Evolutionary conservation across 2,888 invertebrate genomes (phyloP), one percentile per base, ranked within the genome.

Genomic region (Augochlorella aurata): DNA sequence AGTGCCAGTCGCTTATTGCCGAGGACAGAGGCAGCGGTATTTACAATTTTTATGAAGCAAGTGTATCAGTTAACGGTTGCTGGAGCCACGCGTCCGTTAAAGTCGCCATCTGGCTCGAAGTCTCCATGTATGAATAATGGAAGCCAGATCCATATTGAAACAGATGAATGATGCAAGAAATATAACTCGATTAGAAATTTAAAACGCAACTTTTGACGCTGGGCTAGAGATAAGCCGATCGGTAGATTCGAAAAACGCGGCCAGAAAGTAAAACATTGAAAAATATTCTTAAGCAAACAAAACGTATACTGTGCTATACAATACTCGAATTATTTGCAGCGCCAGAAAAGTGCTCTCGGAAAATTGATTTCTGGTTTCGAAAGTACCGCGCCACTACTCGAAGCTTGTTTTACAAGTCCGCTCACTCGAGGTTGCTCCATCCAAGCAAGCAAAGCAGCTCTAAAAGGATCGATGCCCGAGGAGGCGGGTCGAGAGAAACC

Each of bases 141-240:
- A 81, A 70, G 5, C 16, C 18, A 14, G 38, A 73, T 79, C 68
- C 81, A 74, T 69, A 70, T 74, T 74, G 52, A 68, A 79, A 63
- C 45, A n/a, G 29, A 80, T 80, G 81, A 81, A 81, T 80, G 80
- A 80, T 80, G 80, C 54, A 80, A 50, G 44, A 50, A 61, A 50
- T 66, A 65, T 81, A 81, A 81, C 70, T 80, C 74, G 81, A 74
- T 81, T 74, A 74, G 80, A 74, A 70, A 74, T 68, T 81, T 58
- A 50, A 24, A 79, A n/a, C 12, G n/a, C 5, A 12, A 44, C n/a
- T n/a, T 65, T 65, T 12, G n/a, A 50, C 7, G 2, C 58, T 24
- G 65, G 12, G 58, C 44, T 44, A 10, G n/a, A n/a, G 38, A n/a
- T 7, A 0, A 4, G 29, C 47, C 45, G 47, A 38, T 63, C 38